Base-by-base conservation (phyloP, 2,888 invertebrate genomes). In the Hylaea fasciaria region DNA sequence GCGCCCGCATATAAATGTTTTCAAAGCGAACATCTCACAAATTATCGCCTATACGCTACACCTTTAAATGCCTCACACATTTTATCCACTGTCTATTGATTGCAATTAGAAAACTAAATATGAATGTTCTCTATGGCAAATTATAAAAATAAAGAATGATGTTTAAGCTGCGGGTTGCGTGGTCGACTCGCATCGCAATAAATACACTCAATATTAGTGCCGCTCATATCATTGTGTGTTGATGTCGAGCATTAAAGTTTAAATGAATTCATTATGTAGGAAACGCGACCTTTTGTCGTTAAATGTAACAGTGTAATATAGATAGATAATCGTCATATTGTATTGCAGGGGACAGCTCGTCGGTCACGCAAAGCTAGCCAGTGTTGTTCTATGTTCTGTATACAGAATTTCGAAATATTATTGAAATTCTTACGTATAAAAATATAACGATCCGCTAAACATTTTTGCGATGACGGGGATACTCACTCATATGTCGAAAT, bases 261-360 rank as follows among this genome's bases (percentile, higher is more conserved):
- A 77, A 84, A 83, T 85, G 62, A 76, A 81, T 78, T 78, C 71
- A 76, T 79, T 78, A 78, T 72, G 69, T 71, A 72, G 73, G 73
- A 80, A 80, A 78, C 69, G 68, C 73, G 71, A 72, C 69, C 70
- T 72, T n/a, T 72, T 71, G 71, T 71, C 64, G 74, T 77, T 75
- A 51, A 47, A 69, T 68, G 72, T 77, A 72, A 78, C 73, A 73
- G 73, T 51, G 54, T 73, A 75, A 71, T 37, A 5, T 32, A 10
- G 32, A 72, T 66, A 69, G 72, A 62, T 68, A 68, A 68, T 70
- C 63, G 66, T 64, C 57, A 71, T 55, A 81, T 83, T 83, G 77
- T 41, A 50, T 29, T 68, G 47, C 9, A n/a, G 65, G 63, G 68
- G 70, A 77, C 71, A 72, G 71, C 70, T 69, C 58, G 57, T 55